A percentile compares a stretch with the other conserved stretches of the same genome.
phyloP scores from a whole-genome alignment of 2,113 vertebrate species.

The Melanerpes formicivorus region DNA sequence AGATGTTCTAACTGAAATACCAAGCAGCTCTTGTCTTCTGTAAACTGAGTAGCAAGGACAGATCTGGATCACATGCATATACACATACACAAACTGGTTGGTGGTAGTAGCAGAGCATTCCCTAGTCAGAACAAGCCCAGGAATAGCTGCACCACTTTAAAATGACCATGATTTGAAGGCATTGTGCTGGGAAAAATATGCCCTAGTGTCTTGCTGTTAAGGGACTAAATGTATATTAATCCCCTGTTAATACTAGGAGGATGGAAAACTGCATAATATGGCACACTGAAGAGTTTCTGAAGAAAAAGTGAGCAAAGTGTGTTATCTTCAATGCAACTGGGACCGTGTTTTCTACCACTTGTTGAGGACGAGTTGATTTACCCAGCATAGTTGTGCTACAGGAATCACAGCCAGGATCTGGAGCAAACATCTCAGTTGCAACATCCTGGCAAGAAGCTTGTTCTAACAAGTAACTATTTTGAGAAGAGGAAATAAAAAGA shows the following conservation, averaged over 20 bases:
- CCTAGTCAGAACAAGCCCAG: neutral
- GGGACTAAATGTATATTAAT: neutral
- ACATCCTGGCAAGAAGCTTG: slow-evolving; percentile 52
- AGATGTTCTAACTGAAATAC: neutral
- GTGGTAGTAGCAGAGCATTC: neutral
- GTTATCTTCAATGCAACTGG: slow-evolving; percentile 17
- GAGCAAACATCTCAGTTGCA: slow-evolving; percentile 30
- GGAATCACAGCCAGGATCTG: slow-evolving; percentile 31
- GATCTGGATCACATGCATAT: neutral
- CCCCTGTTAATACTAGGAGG: neutral
- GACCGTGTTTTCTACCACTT: neutral
- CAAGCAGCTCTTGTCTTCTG: fast-evolving
- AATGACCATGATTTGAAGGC: neutral
- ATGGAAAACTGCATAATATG: neutral
- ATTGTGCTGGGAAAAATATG: neutral
- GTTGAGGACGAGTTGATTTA: neutral
- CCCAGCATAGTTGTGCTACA: neutral
- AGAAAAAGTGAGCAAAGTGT: slow-evolving; percentile 45
- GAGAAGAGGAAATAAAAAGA: slow-evolving; percentile 30
- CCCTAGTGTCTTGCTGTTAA: neutral
- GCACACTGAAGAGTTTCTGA: neutral
- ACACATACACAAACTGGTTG: neutral
- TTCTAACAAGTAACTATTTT: slow-evolving; percentile 48
- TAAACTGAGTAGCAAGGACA: neutral
- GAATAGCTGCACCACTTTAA: neutral